These are phyloP conservation scores for Sitophilus oryzae DNA, from an alignment of 1,140 invertebrate species.

Conservation along the genomic window DNA sequence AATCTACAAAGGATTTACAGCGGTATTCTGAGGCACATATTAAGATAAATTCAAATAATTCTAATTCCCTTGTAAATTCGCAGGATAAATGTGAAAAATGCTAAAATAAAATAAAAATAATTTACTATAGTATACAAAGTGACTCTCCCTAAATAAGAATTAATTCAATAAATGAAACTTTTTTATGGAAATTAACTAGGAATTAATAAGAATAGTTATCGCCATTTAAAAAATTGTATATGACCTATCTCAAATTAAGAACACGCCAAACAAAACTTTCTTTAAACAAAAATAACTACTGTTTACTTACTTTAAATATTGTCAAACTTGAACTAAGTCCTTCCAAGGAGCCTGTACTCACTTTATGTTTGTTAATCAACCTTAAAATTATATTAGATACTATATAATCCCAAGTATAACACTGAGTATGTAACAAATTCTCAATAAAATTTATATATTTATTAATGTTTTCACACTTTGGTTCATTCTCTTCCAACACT, in stretches of 20 bases:
- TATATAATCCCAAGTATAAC: conserved; percentile 24
- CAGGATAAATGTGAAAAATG: conserved; percentile 12
- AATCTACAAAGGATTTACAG: conserved; percentile 23
- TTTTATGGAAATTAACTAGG: too few species aligned
- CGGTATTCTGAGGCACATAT: conserved; percentile 4
- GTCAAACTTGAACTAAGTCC: conserved; percentile 21
- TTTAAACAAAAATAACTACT: conserved; percentile 14
- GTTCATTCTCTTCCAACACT: conserved; percentile 21
- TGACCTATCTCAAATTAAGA: conserved; percentile 5
- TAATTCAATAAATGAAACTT: too few species aligned
- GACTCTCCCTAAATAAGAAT: too few species aligned
- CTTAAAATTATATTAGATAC: conserved; percentile 22
- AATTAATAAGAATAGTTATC: too few species aligned
- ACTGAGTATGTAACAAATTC: conserved; percentile 19
- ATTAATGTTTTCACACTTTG: conserved; percentile 24
- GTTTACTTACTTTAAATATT: conserved; percentile 27
- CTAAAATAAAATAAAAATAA: conserved; percentile 7
- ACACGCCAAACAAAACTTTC: not conserved
- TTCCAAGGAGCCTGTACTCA: conserved; percentile 15
- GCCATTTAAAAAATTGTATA: too few species aligned
- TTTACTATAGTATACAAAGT: too few species aligned
- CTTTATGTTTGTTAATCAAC: conserved; percentile 9
- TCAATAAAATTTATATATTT: conserved; percentile 30
- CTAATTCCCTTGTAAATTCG: conserved; percentile 6
- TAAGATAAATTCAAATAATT: conserved; percentile 10